Base-by-base conservation (phyloP, 2,113 vertebrate species). In the Paedocypris sp. region DNA sequence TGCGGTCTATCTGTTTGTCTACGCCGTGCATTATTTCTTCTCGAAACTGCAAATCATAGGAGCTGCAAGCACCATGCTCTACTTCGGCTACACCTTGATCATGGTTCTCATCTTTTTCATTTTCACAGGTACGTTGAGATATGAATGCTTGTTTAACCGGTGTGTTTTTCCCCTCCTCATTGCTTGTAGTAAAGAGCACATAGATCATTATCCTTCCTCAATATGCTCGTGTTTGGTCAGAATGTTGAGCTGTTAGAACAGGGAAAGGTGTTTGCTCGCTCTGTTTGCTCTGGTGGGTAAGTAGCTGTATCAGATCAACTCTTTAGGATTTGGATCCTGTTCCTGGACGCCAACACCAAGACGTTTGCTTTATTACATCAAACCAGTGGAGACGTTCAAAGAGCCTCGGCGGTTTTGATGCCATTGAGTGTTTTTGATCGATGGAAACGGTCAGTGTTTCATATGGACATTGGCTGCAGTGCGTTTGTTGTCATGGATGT, bases 1-100 rank as follows among this genome's bases (percentile, higher is more conserved):
- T 8, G 93, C 95, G 2, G 90, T 92, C 28, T 99, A 99, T 67
- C 89, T 99, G 70, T 84, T 97, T 42, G 82, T 97, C 75, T 99
- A 99, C 9, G 84, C 86, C 1, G 74, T 88, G 28, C 87, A 89
- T 64, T 89, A 88, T 72, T 88, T 88, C 72, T 85, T 85, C 72
- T 87, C 87, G 11, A 87, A 88, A 66, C 77, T 88, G 7, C 86
- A 87, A 78, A 86, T 88, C 8, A 71, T 86, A 3, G 87, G 86
- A 15, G 75, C 78, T 1, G 87, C 87, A 47, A 88, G 85, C 69
- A 88, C 83, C 35, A 79, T 87, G 65, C 80, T 88, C 47, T 88
- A 88, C 77, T 85, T 88, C 38, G 86, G 85, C 48, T 87, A 88
- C 75, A 88, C 86, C 0, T 42, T 79, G 77, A 87, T 88, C 42